Base-by-base conservation (phyloP, 2,888 invertebrate genomes). In the Cetonia aurata region DNA sequence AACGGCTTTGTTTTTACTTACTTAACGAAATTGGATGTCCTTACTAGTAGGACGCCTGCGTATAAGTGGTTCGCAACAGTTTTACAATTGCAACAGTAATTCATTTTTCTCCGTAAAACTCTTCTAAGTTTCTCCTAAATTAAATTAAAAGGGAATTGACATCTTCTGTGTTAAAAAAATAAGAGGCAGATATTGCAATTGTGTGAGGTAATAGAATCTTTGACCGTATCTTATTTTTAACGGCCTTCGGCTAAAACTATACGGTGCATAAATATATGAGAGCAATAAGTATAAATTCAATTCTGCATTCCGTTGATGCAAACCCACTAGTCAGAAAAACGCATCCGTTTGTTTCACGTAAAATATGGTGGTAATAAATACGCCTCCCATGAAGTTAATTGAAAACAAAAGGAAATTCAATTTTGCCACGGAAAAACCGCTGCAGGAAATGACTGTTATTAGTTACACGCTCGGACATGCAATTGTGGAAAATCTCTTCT, bases 371-470 rank as follows among this genome's bases (percentile, higher is more conserved):
- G 19, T 15, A 12, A 65, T 65, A 65, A 65, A 65, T 65, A 65
- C 31, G 37, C 62, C 52, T 48, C 12, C 50, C 62, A 65, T 65
- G 37, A 50, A 50, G 62, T 65, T 65, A 52, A 65, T 65, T 52
- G 33, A 65, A 25, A 41, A 65, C 62, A 52, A 65, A 62, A 57
- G 62, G 50, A 71, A 73, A 73, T 70, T 71, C 67, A 71, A 73
- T 71, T 73, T 69, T 70, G 53, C 60, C 42, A 56, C 52, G 48
- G 70, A 67, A 73, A 65, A 73, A 71, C 71, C 73, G 65, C 70
- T 53, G 55, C 69, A 62, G 72, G 72, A 72, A 72, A 72, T 68
- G 66, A 59, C 72, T 66, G 70, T 68, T 71, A 69, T 73, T 73
- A 71, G 71, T 71, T 73, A 70, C 67, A 65, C 50, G 37, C 50